These are phyloP conservation scores for Maniola jurtina DNA, from an alignment of 1,140 invertebrate genomes.

Conservation along the genomic window DNA sequence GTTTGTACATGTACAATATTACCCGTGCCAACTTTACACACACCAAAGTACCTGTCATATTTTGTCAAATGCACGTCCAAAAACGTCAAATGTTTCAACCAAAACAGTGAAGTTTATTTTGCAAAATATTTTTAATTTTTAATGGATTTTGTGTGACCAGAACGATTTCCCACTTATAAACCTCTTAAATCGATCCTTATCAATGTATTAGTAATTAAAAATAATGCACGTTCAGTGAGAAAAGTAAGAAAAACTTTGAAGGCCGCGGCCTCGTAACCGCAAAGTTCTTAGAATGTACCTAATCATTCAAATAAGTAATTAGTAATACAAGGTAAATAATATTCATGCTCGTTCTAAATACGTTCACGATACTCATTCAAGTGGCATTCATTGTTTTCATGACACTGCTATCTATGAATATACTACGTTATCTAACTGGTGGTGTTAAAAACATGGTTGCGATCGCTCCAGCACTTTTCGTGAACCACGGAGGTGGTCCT, in stretches of 20 bases:
- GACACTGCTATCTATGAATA: constrained; percentile 69
- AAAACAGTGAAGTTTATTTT: too few species aligned
- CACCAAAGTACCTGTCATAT: too few species aligned
- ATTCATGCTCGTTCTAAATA: constrained; percentile 68
- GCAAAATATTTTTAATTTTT: too few species aligned
- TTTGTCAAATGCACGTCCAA: too few species aligned
- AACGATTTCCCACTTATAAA: too few species aligned
- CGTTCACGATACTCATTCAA: constrained; percentile 58
- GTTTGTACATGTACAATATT: too few species aligned
- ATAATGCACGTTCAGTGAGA: too few species aligned
- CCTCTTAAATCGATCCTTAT: too few species aligned
- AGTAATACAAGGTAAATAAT: constrained; percentile 10
- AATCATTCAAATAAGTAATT: background rate
- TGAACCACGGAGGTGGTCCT: constrained; percentile 71
- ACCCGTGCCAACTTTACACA: too few species aligned
- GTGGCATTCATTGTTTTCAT: constrained; percentile 66
- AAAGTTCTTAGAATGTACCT: background rate
- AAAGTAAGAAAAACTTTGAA: background rate
- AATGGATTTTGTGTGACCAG: too few species aligned
- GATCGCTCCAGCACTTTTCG: constrained; percentile 66
- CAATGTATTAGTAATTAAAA: too few species aligned
- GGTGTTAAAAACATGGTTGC: constrained; percentile 51
- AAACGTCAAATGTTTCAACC: too few species aligned
- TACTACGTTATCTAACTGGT: constrained; percentile 57
- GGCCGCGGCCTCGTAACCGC: background rate